Conservation (phyloP, 2,797 vertebrate species). For the Sebastes wilsoni region DNA sequence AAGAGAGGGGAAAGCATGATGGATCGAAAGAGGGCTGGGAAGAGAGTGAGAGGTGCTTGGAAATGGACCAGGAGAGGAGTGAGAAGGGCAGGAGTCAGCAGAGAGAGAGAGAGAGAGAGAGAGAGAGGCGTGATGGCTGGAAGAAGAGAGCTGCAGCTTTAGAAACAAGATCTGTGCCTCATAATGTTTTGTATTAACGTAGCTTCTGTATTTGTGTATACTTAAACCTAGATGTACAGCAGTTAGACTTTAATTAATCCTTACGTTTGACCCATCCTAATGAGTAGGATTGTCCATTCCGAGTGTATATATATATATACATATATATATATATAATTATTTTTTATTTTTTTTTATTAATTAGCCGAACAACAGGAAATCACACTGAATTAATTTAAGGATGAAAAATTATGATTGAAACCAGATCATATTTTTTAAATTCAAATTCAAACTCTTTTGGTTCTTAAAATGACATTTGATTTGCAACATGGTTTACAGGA, state of each 20-base stretch:
- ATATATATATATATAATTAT: too few relatives aligned
- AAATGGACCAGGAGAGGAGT: slow-evolving; percentile 12
- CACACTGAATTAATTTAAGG: background rate
- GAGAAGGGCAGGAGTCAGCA: slow-evolving; percentile 14
- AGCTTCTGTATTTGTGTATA: background rate
- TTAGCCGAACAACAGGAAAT: background rate
- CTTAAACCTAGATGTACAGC: background rate
- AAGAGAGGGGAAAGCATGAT: background rate
- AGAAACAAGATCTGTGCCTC: background rate
- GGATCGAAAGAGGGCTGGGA: slow-evolving; percentile 1
- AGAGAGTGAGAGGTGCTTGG: slow-evolving; percentile 25
- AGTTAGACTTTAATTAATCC: background rate
- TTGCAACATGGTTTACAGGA: background rate
- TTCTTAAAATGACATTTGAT: background rate
- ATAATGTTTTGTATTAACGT: background rate
- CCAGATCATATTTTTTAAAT: background rate
- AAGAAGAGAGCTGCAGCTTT: background rate
- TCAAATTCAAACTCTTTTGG: background rate
- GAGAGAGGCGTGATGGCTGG: background rate
- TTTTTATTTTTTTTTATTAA: accelerated
- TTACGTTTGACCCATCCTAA: background rate
- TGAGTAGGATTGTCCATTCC: background rate
- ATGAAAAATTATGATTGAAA: background rate
- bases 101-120: background rate
- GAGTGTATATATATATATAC: too few relatives aligned